A percentile compares a stretch with the other conserved stretches of the same genome.
phyloP scores from a whole-genome alignment of 2,113 vertebrate genomes.

The Callipepla californica region DNA sequence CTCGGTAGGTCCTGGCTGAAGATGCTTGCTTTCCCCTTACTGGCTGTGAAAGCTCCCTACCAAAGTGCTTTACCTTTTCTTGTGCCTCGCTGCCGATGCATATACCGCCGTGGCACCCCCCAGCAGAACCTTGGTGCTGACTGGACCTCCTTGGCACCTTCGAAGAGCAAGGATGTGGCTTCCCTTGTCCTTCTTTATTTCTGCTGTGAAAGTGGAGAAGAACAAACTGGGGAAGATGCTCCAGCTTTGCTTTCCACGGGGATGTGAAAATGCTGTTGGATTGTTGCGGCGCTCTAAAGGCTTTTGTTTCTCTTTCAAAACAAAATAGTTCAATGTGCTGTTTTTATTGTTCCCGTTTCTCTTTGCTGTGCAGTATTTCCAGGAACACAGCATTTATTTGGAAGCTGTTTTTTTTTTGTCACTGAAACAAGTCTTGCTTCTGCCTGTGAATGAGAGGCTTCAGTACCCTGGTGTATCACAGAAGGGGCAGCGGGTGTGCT shows the following conservation, averaged over 20 bases:
- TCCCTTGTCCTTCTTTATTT: not conserved
- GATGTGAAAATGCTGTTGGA: not conserved
- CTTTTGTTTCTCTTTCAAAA: not conserved
- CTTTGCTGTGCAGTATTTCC: not conserved
- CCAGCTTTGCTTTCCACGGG: not conserved
- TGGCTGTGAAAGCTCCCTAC: not conserved
- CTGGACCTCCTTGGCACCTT: not conserved
- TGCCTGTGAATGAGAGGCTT: not conserved
- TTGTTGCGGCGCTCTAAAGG: not conserved
- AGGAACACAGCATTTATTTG: slow-evolving; percentile 6
- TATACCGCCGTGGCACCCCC: not conserved
- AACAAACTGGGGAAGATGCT: not conserved
- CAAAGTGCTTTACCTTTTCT: not conserved
- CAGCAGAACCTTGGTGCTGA: not conserved
- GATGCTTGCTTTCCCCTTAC: not conserved
- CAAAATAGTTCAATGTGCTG: not conserved
- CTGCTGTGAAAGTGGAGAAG: not conserved
- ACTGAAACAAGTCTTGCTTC: not conserved
- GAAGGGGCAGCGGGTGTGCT: not conserved
- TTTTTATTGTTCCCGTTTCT: not conserved
- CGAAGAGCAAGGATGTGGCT: not conserved
- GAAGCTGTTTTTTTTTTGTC: not conserved
- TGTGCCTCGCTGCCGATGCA: not conserved
- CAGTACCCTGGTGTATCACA: not conserved
- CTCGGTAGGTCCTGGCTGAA: not conserved